Evolutionary conservation across 2,113 vertebrate species (phyloP).

Genomic region (Pagrus major): DNA sequence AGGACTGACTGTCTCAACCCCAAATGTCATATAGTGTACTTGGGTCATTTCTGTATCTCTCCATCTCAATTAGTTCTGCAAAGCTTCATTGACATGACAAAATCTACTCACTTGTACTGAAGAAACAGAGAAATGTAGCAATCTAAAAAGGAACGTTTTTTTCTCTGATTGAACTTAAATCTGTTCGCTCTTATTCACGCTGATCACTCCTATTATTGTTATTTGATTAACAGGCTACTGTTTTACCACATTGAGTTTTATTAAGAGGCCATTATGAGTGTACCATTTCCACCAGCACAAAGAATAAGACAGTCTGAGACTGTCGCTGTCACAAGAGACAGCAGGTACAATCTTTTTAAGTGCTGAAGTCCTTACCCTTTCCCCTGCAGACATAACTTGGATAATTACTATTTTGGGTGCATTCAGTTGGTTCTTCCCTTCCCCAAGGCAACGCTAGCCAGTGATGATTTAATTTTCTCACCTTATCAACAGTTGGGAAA

Average conservation of each 20-base stretch:
- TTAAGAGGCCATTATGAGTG: too few relatives aligned
- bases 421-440: not conserved
- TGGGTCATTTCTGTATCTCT: not conserved
- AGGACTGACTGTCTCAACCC: constrained; percentile 22
- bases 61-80: not conserved
- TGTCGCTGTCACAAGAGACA: not conserved
- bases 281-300: too few relatives aligned
- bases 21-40: constrained; percentile 1
- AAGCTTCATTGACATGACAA: not conserved
- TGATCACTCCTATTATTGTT: too few relatives aligned
- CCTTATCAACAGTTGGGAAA: not conserved
- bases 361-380: not conserved
- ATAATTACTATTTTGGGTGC: not conserved
- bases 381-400: not conserved
- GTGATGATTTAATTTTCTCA: not conserved
- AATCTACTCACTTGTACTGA: not conserved
- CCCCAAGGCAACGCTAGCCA: not conserved
- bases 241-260: not conserved
- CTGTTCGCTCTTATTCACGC: too few relatives aligned
- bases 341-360: not conserved
- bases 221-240: too few relatives aligned
- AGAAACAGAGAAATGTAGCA: not conserved
- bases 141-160: not conserved
- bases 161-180: too few relatives aligned
- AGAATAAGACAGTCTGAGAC: not conserved